These are phyloP conservation scores for Cosmia trapezina DNA, from an alignment of 2,888 invertebrate species.

Conservation along the genomic window DNA sequence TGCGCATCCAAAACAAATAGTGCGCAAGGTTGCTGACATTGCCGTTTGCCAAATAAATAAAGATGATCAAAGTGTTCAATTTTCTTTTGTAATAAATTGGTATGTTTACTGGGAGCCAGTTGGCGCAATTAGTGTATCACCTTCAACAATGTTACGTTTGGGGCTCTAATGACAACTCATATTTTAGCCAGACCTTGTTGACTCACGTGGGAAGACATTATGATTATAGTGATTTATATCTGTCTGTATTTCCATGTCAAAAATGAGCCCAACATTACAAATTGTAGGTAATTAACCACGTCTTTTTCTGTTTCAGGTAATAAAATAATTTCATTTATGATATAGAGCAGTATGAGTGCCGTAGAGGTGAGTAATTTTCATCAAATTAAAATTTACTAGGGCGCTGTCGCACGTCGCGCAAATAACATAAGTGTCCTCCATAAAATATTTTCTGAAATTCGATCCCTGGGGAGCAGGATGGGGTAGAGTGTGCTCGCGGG, in stretches of 20 bases:
- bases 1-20: conserved; percentile 73
- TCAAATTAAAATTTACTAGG: conserved; percentile 25
- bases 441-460: conserved; percentile 53
- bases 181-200: conserved; percentile 54
- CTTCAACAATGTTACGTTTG: conserved; percentile 54
- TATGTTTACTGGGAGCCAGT: conserved; percentile 52
- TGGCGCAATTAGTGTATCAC: conserved; percentile 60
- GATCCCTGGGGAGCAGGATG: conserved; percentile 29
- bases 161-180: conserved; percentile 52
- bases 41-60: conserved; percentile 54
- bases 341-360: conserved; percentile 18
- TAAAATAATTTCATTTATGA: conserved; percentile 21
- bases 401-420: conserved; percentile 10
- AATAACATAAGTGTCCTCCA: conserved; percentile 33
- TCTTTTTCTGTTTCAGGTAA: conserved; percentile 68
- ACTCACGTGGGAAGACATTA: conserved; percentile 39
- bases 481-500: conserved; percentile 33
- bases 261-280: conserved; percentile 22
- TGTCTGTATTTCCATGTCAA: conserved; percentile 40
- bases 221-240: conserved; percentile 45
- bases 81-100: conserved; percentile 63
- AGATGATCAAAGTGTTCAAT: conserved; percentile 57
- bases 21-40: conserved; percentile 55
- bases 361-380: conserved; percentile 41
- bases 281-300: conserved; percentile 36